Percentiles rank a stretch among this genome's conserved stretches.
Conservation (phyloP, 2,797 vertebrate genomes). For the Champsocephalus esox region DNA sequence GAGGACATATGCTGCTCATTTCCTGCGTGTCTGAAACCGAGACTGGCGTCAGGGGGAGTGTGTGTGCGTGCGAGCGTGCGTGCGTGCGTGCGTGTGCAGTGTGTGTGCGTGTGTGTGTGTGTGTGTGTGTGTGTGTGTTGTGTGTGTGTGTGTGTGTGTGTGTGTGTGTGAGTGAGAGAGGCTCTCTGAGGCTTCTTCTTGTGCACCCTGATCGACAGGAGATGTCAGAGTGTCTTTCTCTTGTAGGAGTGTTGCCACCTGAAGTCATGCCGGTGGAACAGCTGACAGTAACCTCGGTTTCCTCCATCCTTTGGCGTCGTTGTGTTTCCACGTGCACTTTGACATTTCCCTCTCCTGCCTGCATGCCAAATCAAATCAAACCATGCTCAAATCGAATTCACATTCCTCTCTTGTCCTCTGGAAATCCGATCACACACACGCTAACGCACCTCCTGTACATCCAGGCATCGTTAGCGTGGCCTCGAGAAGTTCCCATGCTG, state of each 20-base stretch:
- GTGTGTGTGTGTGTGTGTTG: too few species aligned
- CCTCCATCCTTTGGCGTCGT: background rate
- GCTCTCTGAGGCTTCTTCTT: constrained; percentile 33
- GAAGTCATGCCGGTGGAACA: background rate
- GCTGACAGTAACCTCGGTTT: constrained; percentile 27
- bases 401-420: constrained; percentile 15
- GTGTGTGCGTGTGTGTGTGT: too few species aligned
- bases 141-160: too few species aligned
- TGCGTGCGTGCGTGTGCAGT: too few species aligned
- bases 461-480: background rate
- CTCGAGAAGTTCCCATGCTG: background rate
- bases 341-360: constrained; percentile 24
- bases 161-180: background rate
- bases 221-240: background rate
- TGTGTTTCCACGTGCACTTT: constrained; percentile 4
- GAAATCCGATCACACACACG: constrained; percentile 29
- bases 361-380: constrained; percentile 28
- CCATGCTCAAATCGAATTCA: constrained; percentile 5
- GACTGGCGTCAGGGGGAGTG: constrained; percentile 58
- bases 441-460: constrained; percentile 2
- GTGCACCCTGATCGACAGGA: constrained; percentile 16
- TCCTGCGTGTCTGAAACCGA: constrained; percentile 34
- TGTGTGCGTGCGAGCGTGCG: background rate
- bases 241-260: background rate
- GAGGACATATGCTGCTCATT: too few species aligned